Percentiles rank a stretch among this genome's conserved stretches.
Evolutionary conservation across 1,140 invertebrate genomes (phyloP).

Genomic region (Fopius arisanus): DNA sequence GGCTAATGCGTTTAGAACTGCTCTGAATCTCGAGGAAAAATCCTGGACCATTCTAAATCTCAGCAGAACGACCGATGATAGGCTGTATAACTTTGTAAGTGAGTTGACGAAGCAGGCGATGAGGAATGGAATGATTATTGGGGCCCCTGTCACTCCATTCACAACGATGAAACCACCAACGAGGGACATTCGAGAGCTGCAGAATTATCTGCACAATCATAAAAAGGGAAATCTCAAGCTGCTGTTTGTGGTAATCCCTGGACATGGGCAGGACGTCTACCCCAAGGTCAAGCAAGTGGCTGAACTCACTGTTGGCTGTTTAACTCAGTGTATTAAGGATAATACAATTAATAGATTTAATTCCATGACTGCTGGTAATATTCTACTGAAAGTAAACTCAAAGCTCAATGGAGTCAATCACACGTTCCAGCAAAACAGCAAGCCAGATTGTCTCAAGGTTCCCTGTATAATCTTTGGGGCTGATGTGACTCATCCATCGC

Average conservation of each 20-base stretch:
- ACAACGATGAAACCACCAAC: neutral
- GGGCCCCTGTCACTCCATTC: slow-evolving; percentile 38
- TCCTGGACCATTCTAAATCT: slow-evolving; percentile 63
- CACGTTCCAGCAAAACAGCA: slow-evolving; percentile 54
- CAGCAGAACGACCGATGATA: slow-evolving; percentile 32
- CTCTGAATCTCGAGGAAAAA: slow-evolving; percentile 25
- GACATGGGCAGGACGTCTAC: slow-evolving; percentile 28
- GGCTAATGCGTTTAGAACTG: slow-evolving; percentile 49
- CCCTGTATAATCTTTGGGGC: slow-evolving; percentile 81
- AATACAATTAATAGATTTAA: slow-evolving; percentile 63
- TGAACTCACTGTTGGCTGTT: slow-evolving; percentile 76
- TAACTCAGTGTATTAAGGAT: slow-evolving; percentile 84
- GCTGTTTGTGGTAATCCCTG: slow-evolving; percentile 67
- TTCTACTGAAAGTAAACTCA: slow-evolving; percentile 85
- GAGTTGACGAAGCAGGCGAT: neutral
- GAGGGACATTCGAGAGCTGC: slow-evolving; percentile 20
- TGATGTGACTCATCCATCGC: slow-evolving; percentile 88
- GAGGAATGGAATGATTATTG: slow-evolving; percentile 43
- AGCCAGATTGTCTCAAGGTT: slow-evolving; percentile 50
- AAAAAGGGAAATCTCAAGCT: slow-evolving; percentile 49
- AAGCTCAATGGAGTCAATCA: slow-evolving; percentile 89
- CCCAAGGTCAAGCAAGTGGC: slow-evolving; percentile 74
- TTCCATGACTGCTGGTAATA: slow-evolving; percentile 70
- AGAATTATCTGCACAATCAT: slow-evolving; percentile 35
- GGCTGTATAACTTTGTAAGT: slow-evolving; percentile 33